Percentiles rank a stretch among this genome's conserved stretches.
Conservation (phyloP, 2,113 vertebrate genomes). For the Monopterus albus region DNA sequence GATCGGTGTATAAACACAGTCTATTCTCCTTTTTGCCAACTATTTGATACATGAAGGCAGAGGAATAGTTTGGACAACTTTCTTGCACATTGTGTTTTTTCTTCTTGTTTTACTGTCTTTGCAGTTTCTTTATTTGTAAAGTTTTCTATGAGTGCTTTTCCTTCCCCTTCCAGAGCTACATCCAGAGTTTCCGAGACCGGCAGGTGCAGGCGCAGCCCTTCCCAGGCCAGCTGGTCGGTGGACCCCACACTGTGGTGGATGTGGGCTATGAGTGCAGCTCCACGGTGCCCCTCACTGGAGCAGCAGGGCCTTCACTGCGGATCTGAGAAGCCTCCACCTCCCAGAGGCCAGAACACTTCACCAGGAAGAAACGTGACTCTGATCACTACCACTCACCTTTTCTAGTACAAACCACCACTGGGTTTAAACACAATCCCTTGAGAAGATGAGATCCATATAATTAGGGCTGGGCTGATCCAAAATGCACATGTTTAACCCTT, state of each 20-base stretch:
- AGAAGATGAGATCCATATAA: neutral
- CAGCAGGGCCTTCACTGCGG: slow-evolving; percentile 86
- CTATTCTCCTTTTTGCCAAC: too few relatives aligned
- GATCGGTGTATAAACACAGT: too few relatives aligned
- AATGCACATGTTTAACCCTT: slow-evolving; percentile 34
- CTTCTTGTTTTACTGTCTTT: too few relatives aligned
- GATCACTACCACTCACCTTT: slow-evolving; percentile 6
- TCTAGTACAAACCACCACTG: neutral
- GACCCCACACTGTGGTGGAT: slow-evolving; percentile 86
- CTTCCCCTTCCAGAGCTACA: slow-evolving; percentile 89
- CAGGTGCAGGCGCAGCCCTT: slow-evolving; percentile 86
- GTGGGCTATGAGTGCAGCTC: slow-evolving; percentile 92
- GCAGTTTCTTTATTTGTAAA: too few relatives aligned
- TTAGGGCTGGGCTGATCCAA: slow-evolving; percentile 40
- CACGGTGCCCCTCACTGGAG: slow-evolving; percentile 88
- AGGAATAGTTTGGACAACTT: too few relatives aligned
- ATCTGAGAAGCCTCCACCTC: slow-evolving; percentile 67
- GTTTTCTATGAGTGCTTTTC: too few relatives aligned
- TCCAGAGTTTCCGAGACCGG: slow-evolving; percentile 97
- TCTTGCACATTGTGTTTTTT: too few relatives aligned
- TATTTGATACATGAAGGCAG: too few relatives aligned
- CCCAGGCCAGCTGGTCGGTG: slow-evolving; percentile 85
- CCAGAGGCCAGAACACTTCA: slow-evolving; percentile 22
- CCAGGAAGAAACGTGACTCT: slow-evolving; percentile 20
- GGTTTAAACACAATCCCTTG: slow-evolving; percentile 5